phyloP scores from a whole-genome alignment of 2,113 vertebrate species.

The Porphyrio hochstetteri region DNA sequence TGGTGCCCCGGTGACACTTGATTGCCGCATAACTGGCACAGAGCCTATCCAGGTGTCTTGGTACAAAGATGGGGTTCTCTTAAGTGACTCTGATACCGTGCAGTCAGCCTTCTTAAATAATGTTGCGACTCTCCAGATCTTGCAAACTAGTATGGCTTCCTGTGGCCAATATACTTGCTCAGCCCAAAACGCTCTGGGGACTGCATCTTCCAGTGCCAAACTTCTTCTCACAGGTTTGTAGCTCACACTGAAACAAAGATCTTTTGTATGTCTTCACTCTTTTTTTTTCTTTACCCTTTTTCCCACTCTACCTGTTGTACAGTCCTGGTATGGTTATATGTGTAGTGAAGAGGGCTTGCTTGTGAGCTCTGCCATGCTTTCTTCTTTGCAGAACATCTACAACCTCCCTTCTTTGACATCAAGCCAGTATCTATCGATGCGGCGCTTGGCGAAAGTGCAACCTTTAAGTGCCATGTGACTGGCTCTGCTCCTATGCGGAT shows the following conservation, averaged over 20 bases:
- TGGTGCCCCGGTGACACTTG: constrained; percentile 86
- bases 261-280: neutral
- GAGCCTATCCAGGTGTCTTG: constrained; percentile 92
- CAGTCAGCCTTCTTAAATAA: constrained; percentile 89
- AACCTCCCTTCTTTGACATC: constrained; percentile 91
- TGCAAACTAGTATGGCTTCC: constrained; percentile 81
- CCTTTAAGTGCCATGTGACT: constrained; percentile 91
- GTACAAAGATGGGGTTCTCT: constrained; percentile 89
- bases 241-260: neutral
- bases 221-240: constrained; percentile 92
- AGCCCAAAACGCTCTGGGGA: constrained; percentile 92
- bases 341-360: neutral
- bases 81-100: constrained; percentile 79
- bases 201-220: constrained; percentile 91
- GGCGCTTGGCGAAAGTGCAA: constrained; percentile 86
- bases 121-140: constrained; percentile 87
- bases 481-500: constrained; percentile 93
- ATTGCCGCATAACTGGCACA: constrained; percentile 93
- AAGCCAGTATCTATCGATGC: constrained; percentile 86
- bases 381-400: constrained; percentile 87
- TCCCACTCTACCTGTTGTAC: neutral
- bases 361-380: constrained; percentile 32
- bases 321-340: neutral
- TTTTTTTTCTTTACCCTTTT: neutral
- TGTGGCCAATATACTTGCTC: constrained; percentile 91